Evolutionary conservation across 2,113 vertebrate species (phyloP).

Genomic region (Brachionichthys hirsutus): DNA sequence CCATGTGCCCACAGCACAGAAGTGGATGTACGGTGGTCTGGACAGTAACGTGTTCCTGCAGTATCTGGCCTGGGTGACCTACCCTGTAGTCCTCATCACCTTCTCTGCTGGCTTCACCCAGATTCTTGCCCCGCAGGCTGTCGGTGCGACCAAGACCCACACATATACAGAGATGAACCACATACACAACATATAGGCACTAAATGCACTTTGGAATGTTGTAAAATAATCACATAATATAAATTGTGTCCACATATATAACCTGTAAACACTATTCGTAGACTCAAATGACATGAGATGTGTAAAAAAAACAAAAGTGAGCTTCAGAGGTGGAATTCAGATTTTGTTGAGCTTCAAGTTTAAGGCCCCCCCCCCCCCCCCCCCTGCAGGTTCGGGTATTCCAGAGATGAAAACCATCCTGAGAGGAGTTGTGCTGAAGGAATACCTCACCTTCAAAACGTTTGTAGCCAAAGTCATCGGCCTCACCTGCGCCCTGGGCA

Average conservation of each 20-base stretch:
- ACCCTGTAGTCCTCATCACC: constrained; percentile 96
- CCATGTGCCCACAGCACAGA: constrained; percentile 85
- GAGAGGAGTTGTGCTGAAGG: constrained; percentile 92
- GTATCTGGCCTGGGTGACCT: constrained; percentile 98
- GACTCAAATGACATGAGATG: no score
- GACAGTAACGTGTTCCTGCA: constrained; percentile 91
- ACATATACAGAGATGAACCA: background rate
- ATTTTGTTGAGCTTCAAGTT: background rate
- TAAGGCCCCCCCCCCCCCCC: background rate
- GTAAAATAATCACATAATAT: no score
- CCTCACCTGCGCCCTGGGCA: constrained; percentile 93
- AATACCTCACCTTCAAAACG: constrained; percentile 97
- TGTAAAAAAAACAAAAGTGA: no score
- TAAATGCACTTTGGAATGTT: no score
- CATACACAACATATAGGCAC: no score
- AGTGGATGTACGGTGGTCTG: constrained; percentile 97
- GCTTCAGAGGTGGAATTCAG: no score
- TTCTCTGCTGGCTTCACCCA: constrained; percentile 97
- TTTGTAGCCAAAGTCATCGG: constrained; percentile 98
- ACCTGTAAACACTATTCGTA: no score
- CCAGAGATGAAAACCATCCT: constrained; percentile 99
- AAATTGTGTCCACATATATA: no score
- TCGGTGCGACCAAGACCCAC: constrained; percentile 79
- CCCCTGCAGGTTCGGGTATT: constrained; percentile 89
- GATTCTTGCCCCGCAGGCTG: constrained; percentile 95